Base-by-base conservation (phyloP, 35 echinoderm and acorn worm species). In the Chiridota heheva region DNA sequence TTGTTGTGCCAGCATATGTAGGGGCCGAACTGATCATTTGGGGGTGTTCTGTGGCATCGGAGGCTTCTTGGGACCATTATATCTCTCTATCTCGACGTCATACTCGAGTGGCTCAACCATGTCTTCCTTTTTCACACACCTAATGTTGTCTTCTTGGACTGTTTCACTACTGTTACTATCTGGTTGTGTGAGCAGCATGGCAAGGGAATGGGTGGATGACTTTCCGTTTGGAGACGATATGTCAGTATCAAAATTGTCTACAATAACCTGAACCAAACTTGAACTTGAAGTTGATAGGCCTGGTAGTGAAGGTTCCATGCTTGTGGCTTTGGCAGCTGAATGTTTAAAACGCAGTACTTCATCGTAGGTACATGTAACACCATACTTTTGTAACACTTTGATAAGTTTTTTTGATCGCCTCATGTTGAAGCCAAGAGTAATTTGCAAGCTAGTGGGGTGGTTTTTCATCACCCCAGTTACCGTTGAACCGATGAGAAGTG, bases 241-340 rank as follows among this genome's bases (percentile, higher is more conserved):
- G 10, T 91, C 38, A 25, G 88, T 39, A 86, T 91, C 81, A 62
- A 91, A 91, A 46, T 91, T 91, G 40, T 91, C 82, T 27, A 43
- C 82, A 0, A 91, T 73, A 69, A 80, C 67, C 42, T 86, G 88
- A 16, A 91, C 82, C 2, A 91, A 40, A 0, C 86, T 78, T 42
- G 61, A 55, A 35, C 39, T 22, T 28, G 75, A 31, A 18, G 68
- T 64, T 7, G 75, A 80, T 34, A 69, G 67, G 36, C 33, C 85
- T 22, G 59, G 47, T 30, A 81, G 35, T 25, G 31, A 22, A 36
- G 41, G 72, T 17, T 73, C 39, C 18, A 63, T 81, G 4, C 73
- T 62, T 49, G 75, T 63, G 48, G 35, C 61, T 38, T 40, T 46
- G 1, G 84, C 79, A 31, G 53, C 80, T 7, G 75, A 81, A 22